Evolutionary conservation across 2,797 vertebrate species (phyloP).

Genomic region (Rhynchotus rufescens): DNA sequence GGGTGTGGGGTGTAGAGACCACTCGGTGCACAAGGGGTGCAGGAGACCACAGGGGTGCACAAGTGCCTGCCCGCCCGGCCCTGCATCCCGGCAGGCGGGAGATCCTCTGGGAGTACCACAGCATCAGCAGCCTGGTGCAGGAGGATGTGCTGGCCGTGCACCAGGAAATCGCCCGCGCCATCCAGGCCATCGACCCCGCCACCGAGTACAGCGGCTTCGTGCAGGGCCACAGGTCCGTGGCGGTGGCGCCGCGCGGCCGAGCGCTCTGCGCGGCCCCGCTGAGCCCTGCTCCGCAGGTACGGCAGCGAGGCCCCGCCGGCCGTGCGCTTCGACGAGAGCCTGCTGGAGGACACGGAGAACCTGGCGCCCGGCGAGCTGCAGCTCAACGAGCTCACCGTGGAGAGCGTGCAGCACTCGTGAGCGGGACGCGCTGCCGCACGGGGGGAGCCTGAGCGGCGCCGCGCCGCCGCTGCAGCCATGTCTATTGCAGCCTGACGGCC

Average conservation of each 20-base stretch:
- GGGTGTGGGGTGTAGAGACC: background rate
- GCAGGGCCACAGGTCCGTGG: constrained; percentile 86
- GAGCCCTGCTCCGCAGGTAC: background rate
- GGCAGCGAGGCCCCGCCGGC: constrained; percentile 79
- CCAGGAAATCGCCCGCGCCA: constrained; percentile 83
- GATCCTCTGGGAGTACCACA: constrained; percentile 91
- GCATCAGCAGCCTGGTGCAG: constrained; percentile 91
- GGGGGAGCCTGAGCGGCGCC: rapidly evolving
- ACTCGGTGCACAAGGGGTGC: too few relatives aligned
- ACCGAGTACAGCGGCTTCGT: constrained; percentile 91
- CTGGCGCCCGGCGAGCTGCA: constrained; percentile 86
- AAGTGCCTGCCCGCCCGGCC: too few relatives aligned
- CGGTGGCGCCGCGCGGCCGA: background rate
- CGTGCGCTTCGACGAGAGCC: constrained; percentile 86
- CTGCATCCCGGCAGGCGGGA: constrained; percentile 83
- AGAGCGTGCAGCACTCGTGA: constrained; percentile 92
- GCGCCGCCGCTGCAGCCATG: rapidly evolving
- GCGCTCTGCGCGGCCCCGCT: background rate
- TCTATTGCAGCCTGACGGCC: constrained; percentile 78
- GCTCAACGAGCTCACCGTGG: constrained; percentile 92
- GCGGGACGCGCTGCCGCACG: rapidly evolving
- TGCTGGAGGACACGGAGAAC: constrained; percentile 87
- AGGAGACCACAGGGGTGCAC: background rate
- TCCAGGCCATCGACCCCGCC: constrained; percentile 84
- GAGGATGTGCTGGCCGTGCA: constrained; percentile 89